Percentiles rank a stretch among this genome's conserved stretches.
Evolutionary conservation across 2,888 invertebrate species (phyloP).

Genomic region (Physocephala rufipes): DNA sequence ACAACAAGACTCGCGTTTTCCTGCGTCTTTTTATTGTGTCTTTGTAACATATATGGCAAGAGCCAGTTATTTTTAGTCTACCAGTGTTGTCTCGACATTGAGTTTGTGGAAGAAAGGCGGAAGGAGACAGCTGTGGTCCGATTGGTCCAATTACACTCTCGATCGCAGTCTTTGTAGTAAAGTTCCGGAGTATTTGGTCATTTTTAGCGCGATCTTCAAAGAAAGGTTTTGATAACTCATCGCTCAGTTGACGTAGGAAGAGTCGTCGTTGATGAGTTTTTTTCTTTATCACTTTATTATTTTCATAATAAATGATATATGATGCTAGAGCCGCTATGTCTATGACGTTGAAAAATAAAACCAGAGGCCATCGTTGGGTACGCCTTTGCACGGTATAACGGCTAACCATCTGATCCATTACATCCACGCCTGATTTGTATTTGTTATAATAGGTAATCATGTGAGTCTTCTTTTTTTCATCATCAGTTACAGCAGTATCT

Average conservation of each 20-base stretch:
- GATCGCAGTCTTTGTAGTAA: neutral
- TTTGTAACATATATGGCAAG: too few species aligned
- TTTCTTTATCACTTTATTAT: conserved; percentile 29
- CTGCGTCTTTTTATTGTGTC: conserved; percentile 18
- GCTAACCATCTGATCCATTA: conserved; percentile 36
- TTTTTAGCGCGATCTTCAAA: neutral
- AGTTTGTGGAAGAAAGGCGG: conserved; percentile 27
- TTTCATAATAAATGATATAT: conserved; percentile 23
- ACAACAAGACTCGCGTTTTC: neutral
- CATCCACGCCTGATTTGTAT: too few species aligned
- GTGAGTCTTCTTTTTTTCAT: conserved; percentile 5
- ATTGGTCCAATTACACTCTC: neutral
- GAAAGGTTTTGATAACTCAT: conserved; percentile 8
- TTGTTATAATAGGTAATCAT: too few species aligned
- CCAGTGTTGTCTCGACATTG: too few species aligned
- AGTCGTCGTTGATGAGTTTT: conserved; percentile 21
- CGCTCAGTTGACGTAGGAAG: conserved; percentile 28
- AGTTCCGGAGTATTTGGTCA: neutral
- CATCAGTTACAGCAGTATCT: neutral
- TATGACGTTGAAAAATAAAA: conserved; percentile 29
- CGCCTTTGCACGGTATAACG: conserved; percentile 33
- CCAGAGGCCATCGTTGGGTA: conserved; percentile 39
- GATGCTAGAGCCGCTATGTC: conserved; percentile 23
- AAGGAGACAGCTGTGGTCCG: conserved; percentile 30
- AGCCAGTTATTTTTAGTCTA: too few species aligned